A percentile compares a stretch with the other conserved stretches of the same genome.
These are phyloP conservation scores for Odobenus rosmarus DNA, from an alignment of 2,113 vertebrate species.

Conservation along the genomic window DNA sequence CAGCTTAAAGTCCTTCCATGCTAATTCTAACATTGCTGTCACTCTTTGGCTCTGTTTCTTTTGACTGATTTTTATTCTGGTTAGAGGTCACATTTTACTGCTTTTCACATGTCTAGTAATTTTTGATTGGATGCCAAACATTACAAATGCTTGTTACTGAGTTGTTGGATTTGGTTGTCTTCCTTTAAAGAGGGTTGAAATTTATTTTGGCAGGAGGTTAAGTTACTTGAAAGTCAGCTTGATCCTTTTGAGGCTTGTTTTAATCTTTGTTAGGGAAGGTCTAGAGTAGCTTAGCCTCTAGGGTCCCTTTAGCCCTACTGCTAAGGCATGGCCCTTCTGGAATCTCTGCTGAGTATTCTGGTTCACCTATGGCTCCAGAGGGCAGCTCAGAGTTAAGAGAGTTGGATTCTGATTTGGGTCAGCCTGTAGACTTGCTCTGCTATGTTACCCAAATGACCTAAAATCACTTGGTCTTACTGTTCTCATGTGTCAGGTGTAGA, in stretches of 20 bases:
- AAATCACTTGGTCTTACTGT: not conserved
- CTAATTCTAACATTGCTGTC: not conserved
- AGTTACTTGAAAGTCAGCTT: conserved; percentile 6
- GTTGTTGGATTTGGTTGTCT: conserved; percentile 26
- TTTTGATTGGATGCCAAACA: conserved; percentile 1
- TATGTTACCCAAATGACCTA: not conserved
- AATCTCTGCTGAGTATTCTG: not conserved
- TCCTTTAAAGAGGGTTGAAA: not conserved
- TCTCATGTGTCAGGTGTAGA: not conserved
- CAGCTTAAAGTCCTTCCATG: not conserved
- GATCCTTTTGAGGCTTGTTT: not conserved
- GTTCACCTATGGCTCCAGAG: too few species aligned
- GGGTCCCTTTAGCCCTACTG: not conserved
- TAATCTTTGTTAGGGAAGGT: not conserved
- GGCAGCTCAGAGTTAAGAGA: not conserved
- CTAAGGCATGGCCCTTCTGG: not conserved
- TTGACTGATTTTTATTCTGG: not conserved
- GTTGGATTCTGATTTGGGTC: not conserved
- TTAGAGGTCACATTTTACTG: conserved; percentile 14
- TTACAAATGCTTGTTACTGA: not conserved
- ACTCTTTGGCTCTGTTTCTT: not conserved
- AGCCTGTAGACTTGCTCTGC: not conserved
- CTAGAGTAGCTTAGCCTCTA: not conserved
- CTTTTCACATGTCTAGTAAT: conserved; percentile 26
- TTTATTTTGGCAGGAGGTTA: conserved; percentile 37